A percentile compares a stretch with the other conserved stretches of the same genome.
These are phyloP conservation scores for Myrmecophaga tridactyla DNA, from an alignment of 2,113 vertebrate species.

Conservation along the genomic window DNA sequence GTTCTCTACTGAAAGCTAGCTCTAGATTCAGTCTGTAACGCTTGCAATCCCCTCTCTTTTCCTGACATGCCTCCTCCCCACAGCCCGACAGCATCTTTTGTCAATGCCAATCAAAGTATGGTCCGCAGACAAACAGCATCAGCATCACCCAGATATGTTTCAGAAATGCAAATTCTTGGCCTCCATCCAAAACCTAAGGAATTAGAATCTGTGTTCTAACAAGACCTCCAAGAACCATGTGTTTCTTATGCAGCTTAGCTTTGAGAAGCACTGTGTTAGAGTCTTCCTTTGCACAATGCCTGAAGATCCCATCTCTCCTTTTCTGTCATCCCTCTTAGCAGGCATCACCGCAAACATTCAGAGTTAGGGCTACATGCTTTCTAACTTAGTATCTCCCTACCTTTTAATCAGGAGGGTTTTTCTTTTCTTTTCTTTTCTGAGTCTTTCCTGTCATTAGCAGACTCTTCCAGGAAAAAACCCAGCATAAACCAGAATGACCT, in stretches of 20 bases:
- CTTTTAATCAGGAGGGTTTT: neutral
- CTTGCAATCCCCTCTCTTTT: neutral
- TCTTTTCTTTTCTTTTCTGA: neutral
- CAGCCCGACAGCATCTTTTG: neutral
- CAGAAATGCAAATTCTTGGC: neutral
- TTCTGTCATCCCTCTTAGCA: neutral
- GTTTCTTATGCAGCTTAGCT: neutral
- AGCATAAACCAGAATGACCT: neutral
- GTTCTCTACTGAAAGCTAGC: neutral
- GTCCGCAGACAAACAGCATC: neutral
- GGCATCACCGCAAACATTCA: neutral
- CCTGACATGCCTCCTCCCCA: too few species aligned
- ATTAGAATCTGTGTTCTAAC: neutral
- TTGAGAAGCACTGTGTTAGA: neutral
- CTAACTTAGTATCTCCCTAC: neutral
- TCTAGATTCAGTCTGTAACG: neutral
- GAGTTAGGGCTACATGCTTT: neutral
- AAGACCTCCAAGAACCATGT: neutral
- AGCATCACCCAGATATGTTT: neutral
- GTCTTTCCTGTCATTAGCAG: neutral
- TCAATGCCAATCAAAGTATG: neutral
- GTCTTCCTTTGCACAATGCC: neutral
- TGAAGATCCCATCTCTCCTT: neutral
- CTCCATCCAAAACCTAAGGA: neutral
- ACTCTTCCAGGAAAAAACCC: neutral